Conservation (phyloP, 2,888 invertebrate species). For the Biston betularia region DNA sequence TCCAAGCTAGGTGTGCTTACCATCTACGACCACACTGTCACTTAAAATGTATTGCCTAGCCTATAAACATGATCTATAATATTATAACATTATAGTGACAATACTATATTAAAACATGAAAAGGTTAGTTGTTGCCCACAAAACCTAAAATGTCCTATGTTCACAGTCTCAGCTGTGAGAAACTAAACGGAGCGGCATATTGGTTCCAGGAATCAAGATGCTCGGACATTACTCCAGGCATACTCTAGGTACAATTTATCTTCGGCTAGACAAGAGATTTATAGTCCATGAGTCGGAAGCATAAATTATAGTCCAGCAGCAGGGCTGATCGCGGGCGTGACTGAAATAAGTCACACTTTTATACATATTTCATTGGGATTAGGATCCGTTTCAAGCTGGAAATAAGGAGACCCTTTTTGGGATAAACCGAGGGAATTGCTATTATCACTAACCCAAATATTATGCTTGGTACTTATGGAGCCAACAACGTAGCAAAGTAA, state of each 20-base stretch:
- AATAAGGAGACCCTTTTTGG: constrained; percentile 22
- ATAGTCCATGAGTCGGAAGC: constrained; percentile 37
- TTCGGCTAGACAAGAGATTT: constrained; percentile 41
- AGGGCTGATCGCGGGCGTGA: constrained; percentile 32
- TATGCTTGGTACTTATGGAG: constrained; percentile 11
- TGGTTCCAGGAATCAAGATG: constrained; percentile 25
- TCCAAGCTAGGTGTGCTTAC: no score
- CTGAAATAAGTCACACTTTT: constrained; percentile 37
- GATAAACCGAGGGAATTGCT: constrained; percentile 16
- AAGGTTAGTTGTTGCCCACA: background rate
- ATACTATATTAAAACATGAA: no score
- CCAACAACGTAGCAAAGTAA: constrained; percentile 20
- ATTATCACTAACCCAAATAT: constrained; percentile 22
- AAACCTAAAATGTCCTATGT: background rate
- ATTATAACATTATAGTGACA: no score
- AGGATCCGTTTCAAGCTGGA: constrained; percentile 19
- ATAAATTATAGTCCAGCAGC: constrained; percentile 37
- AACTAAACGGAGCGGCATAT: constrained; percentile 6
- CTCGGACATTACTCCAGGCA: constrained; percentile 32
- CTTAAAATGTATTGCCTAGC: no score
- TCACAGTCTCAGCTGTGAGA: constrained; percentile 8
- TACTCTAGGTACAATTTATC: constrained; percentile 42
- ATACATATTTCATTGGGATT: constrained; percentile 32
- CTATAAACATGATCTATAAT: no score
- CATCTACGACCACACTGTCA: no score